phyloP scores from a whole-genome alignment of 2,888 invertebrate genomes.

The Aelia acuminata region DNA sequence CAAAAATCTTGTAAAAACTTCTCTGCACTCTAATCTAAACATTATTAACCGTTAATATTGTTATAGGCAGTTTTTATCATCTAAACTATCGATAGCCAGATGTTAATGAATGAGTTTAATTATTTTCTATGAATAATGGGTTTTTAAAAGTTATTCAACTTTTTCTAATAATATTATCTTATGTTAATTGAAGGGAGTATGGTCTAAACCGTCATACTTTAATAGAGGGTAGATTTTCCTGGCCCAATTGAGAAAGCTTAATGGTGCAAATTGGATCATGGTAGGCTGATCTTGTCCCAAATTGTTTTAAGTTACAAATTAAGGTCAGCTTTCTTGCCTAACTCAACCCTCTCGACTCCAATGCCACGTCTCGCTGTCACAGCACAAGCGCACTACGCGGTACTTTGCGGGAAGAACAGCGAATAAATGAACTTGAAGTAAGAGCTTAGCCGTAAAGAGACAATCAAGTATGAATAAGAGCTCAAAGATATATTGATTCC shows the following conservation, averaged over 20 bases:
- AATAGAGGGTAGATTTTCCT: background rate
- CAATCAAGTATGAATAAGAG: background rate
- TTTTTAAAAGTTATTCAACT: too few relatives aligned
- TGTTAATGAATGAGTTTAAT: too few relatives aligned
- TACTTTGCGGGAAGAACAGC: too few relatives aligned
- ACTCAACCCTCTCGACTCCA: background rate
- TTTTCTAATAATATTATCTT: background rate
- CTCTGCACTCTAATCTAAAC: too few relatives aligned
- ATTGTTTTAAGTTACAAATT: background rate
- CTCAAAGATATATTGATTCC: background rate
- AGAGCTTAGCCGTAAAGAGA: too few relatives aligned
- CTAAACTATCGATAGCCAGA: too few relatives aligned
- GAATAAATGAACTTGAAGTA: too few relatives aligned
- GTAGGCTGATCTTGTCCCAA: background rate
- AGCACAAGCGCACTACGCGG: too few relatives aligned
- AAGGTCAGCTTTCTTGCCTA: background rate
- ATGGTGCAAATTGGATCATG: background rate
- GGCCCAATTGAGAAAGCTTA: background rate
- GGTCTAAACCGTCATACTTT: background rate
- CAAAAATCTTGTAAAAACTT: too few relatives aligned
- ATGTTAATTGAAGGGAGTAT: background rate
- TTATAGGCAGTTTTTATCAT: too few relatives aligned
- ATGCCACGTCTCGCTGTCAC: background rate
- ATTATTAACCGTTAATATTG: too few relatives aligned
- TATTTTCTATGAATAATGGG: too few relatives aligned